A percentile compares a stretch with the other conserved stretches of the same genome.
Conservation (phyloP, 2,888 invertebrate species). For the Mesorhabditis spiculigera region DNA sequence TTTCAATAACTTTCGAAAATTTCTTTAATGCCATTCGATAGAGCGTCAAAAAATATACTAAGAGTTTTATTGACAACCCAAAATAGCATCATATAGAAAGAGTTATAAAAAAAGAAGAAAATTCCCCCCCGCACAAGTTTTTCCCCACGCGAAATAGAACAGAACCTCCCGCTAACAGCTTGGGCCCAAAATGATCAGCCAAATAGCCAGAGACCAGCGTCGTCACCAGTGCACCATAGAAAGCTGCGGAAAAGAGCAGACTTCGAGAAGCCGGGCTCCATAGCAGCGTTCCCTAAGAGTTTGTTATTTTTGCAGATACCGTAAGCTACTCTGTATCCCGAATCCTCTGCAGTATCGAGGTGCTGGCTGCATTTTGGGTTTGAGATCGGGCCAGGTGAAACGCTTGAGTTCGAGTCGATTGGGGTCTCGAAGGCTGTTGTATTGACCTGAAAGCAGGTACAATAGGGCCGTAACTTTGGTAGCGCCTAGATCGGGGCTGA, state of each 20-base stretch:
- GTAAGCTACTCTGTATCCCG: not conserved
- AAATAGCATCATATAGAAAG: too few relatives aligned
- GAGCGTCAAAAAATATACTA: too few relatives aligned
- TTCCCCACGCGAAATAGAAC: too few relatives aligned
- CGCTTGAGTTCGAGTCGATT: not conserved
- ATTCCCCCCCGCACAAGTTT: too few relatives aligned
- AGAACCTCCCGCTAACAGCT: conserved; percentile 12
- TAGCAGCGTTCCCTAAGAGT: not conserved
- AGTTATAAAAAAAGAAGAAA: too few relatives aligned
- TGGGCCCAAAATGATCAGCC: conserved; percentile 21
- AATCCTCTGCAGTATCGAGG: not conserved
- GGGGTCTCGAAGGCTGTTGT: not conserved
- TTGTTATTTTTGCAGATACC: not conserved
- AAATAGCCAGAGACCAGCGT: conserved; percentile 20
- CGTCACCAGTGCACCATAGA: conserved; percentile 21
- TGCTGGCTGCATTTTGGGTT: conserved; percentile 1
- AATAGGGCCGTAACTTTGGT: not conserved
- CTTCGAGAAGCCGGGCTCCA: not conserved
- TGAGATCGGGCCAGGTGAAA: not conserved
- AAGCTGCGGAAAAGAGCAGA: conserved; percentile 12
- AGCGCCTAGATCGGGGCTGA: not conserved
- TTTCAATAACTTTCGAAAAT: too few relatives aligned
- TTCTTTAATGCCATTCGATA: too few relatives aligned
- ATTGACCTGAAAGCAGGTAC: not conserved
- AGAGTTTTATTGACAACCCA: too few relatives aligned